Base-by-base conservation (phyloP, 2,797 vertebrate species). In the Anas bernieri region DNA sequence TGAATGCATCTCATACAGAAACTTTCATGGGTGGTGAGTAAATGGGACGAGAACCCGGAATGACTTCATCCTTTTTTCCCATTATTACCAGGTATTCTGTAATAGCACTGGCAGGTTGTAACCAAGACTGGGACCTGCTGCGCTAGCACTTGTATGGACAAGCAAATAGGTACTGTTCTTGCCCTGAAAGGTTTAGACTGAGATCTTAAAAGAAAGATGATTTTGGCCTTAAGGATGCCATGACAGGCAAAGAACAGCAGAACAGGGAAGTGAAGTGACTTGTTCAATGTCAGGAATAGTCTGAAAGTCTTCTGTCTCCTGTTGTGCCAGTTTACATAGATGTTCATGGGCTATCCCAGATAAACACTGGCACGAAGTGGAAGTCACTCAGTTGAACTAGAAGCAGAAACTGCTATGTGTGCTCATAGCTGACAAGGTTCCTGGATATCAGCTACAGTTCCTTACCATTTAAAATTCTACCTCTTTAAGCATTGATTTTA, bases 11-110 rank as follows among this genome's bases (percentile, higher is more conserved):
- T 72, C 31, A 82, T 63, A 63, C 2, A 86, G 74, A 95, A 92
- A 68, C 75, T 84, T 90, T 86, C 54, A 76, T 22, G 74, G 31
- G 9, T 77, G 81, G 45, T 92, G 82, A 95, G 81, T 52, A 90
- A 92, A 93, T 45, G 83, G 80, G 83, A 90, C 41, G 83, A 69
- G 64, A 94, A 58, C 91, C 95, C 12, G 17, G 67, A 80, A 95
- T 97, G 91, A 94, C 90, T 94, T 97, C 88, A 96, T 84, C 56
- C 41, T 61, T 74, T 94, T 88, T 86, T 28, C 70, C 77, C 81
- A 86, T 76, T 93, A 92, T 82, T 88, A 93, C 52, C 69, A 59
- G 35, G 80, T 83, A 86, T 93, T 95, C 95, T 90, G 90, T 93
- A 94, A 95, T 64, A 95, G 67, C 68, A 80, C 74, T 95, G 88